phyloP scores from a whole-genome alignment of 2,888 invertebrate genomes.

The Drosophila seclusa region DNA sequence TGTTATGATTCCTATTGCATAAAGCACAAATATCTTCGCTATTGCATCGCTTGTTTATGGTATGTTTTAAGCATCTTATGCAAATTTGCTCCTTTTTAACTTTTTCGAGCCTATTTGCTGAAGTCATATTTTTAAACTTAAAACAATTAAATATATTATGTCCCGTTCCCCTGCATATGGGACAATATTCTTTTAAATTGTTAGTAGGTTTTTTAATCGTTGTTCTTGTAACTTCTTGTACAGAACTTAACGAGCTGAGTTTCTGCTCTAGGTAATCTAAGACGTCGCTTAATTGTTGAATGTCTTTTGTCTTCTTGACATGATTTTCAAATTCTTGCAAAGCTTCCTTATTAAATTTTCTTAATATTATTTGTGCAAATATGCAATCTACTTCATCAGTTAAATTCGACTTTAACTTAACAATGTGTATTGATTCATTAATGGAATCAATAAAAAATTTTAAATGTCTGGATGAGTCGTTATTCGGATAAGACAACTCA shows the following conservation, averaged over 20 bases:
- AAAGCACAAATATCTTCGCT: no score
- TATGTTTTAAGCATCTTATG: background rate
- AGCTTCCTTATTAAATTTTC: background rate
- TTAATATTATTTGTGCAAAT: background rate
- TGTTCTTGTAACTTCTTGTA: background rate
- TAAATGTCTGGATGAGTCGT: background rate
- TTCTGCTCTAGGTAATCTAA: no score
- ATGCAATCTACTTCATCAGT: background rate
- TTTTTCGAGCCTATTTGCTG: no score
- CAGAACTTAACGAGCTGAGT: background rate
- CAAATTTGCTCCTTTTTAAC: no score
- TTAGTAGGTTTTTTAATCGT: background rate
- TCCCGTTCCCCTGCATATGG: background rate
- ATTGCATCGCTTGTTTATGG: background rate
- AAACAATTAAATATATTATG: background rate
- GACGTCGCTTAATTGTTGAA: no score
- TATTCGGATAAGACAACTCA: background rate
- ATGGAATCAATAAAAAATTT: background rate
- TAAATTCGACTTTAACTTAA: background rate
- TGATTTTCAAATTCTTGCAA: no score
- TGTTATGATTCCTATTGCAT: background rate
- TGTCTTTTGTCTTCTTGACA: no score
- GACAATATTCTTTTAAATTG: background rate
- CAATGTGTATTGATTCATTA: constrained; percentile 2
- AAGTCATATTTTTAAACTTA: background rate